Base-by-base conservation (phyloP, 2,888 invertebrate genomes). In the Tachina lurida region DNA sequence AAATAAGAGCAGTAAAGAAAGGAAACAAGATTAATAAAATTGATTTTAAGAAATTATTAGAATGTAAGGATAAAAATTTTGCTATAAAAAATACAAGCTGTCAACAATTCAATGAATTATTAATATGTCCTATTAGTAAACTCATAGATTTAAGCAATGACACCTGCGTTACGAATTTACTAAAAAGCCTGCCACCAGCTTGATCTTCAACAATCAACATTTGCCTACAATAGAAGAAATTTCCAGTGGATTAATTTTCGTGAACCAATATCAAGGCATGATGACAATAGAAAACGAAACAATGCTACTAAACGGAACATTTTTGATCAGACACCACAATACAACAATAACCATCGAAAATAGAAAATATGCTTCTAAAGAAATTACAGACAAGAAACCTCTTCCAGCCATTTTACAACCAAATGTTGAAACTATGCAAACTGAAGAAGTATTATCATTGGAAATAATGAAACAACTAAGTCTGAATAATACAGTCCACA, bases 1-100 rank as follows among this genome's bases (percentile, higher is more conserved):
- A 58, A 31, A 58, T 60, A 17, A 58, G 45, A 65, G 70, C 71
- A 22, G 68, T 63, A 56, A 84, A 78, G 74, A 84, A 78, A 56
- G 75, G 60, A 70, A 62, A 60, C 76, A 54, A 73, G 82, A 60
- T 82, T 86, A 65, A 75, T 58, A 77, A 65, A 58, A 58, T 58
- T 39, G 31, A 58, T 58, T 58, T 86, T 58, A 58, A 58, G 13
- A 58, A 22, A 39, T 56, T 56, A 19, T 56, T 56, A 56, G 19
- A 56, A 56, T 56, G 22, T 56, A 56, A 56, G 17, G 7, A 56
- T 56, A 22, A 13, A 56, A 56, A 56, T 22, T 56, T 56, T 56
- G 56, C 22, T 22, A 22, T 56, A n/a, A 22, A 56, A 10, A 22
- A 56, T 19, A 56, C 31, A 31, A 31, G 22, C 10, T 56, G 56